phyloP scores from a whole-genome alignment of 2,888 invertebrate species.

The Pristionchus fissidentatus region DNA sequence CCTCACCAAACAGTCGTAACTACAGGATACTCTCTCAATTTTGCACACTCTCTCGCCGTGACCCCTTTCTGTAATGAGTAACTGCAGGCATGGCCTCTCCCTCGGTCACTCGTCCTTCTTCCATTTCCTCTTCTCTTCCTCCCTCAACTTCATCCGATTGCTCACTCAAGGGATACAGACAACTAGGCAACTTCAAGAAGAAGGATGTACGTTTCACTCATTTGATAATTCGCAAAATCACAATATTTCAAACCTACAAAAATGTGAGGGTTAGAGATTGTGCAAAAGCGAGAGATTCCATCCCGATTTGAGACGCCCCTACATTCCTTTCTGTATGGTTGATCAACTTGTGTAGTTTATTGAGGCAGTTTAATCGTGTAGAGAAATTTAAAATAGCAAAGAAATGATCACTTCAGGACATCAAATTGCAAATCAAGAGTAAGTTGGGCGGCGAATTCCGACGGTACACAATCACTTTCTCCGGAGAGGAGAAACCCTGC shows the following conservation, averaged over 20 bases:
- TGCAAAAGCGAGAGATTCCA: no score
- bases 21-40: not conserved
- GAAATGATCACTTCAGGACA: not conserved
- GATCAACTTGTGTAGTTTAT: no score
- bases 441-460: constrained; percentile 47
- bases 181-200: constrained; percentile 32
- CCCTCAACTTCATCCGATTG: constrained; percentile 45
- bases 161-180: constrained; percentile 30
- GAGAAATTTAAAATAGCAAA: no score
- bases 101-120: not conserved
- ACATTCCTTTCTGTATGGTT: no score
- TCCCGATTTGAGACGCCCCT: no score
- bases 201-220: not conserved
- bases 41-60: not conserved
- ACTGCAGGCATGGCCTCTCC: constrained; percentile 22
- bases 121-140: not conserved
- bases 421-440: constrained; percentile 18
- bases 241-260: not conserved
- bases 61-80: not conserved
- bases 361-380: no score
- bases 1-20: no score
- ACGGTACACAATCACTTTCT: constrained; percentile 22
- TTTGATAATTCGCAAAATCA: not conserved
- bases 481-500: constrained; percentile 3
- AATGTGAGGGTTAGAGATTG: not conserved